Percentiles rank a stretch among this genome's conserved stretches.
Conservation (phyloP, 2,888 invertebrate species). For the Atrina japonica region DNA sequence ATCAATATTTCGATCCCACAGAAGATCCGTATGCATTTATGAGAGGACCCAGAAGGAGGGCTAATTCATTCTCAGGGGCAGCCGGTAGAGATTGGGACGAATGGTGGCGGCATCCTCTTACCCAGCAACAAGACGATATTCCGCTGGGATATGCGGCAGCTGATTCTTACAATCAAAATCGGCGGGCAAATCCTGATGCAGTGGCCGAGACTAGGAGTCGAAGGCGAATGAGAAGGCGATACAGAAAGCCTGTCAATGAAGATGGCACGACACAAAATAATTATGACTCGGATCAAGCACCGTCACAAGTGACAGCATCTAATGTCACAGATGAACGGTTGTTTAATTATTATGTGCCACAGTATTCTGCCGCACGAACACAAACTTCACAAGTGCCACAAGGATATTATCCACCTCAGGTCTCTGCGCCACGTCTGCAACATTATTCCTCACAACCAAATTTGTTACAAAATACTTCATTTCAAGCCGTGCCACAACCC, state of each 20-base stretch:
- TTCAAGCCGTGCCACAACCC: slow-evolving; percentile 40
- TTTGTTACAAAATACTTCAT: slow-evolving; percentile 36
- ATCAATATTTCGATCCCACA: slow-evolving; percentile 72
- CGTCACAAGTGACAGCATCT: slow-evolving; percentile 45
- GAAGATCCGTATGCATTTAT: slow-evolving; percentile 75
- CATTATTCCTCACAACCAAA: slow-evolving; percentile 42
- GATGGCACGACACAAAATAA: slow-evolving; percentile 43
- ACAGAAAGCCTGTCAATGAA: slow-evolving; percentile 23
- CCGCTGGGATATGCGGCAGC: slow-evolving; percentile 74
- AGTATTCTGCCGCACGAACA: slow-evolving; percentile 49
- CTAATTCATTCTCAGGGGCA: slow-evolving; percentile 72
- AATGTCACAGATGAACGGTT: slow-evolving; percentile 52
- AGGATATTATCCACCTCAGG: slow-evolving; percentile 18
- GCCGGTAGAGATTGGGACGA: slow-evolving; percentile 68
- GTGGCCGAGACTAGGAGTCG: slow-evolving; percentile 24
- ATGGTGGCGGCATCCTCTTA: slow-evolving; percentile 65
- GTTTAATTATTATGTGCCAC: slow-evolving; percentile 41
- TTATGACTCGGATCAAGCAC: slow-evolving; percentile 60
- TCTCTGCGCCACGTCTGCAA: slow-evolving; percentile 24
- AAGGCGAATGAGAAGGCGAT: slow-evolving; percentile 37
- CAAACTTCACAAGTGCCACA: slow-evolving; percentile 30
- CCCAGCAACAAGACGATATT: slow-evolving; percentile 64
- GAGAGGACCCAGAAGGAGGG: slow-evolving; percentile 71
- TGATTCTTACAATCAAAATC: slow-evolving; percentile 59
- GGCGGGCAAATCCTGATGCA: slow-evolving; percentile 22